These are phyloP conservation scores for Amblyopsis hoosieri DNA, from an alignment of 2,797 vertebrate species.

Conservation along the genomic window DNA sequence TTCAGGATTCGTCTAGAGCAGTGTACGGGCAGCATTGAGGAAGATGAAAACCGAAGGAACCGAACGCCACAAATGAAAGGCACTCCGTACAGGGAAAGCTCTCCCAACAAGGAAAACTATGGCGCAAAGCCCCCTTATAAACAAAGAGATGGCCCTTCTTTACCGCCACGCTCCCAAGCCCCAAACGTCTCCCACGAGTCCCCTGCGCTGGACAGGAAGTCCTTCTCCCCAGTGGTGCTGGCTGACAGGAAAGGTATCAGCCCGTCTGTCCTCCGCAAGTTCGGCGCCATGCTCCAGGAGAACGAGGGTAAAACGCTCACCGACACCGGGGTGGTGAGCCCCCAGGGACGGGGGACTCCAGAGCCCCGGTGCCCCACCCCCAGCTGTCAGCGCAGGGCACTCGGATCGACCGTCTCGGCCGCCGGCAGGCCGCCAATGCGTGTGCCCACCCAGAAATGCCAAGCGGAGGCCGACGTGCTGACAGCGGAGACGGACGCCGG, in stretches of 20 bases:
- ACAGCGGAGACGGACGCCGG: constrained; percentile 62
- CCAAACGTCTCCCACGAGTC: constrained; percentile 51
- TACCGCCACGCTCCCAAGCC: constrained; percentile 80
- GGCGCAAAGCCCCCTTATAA: constrained; percentile 69
- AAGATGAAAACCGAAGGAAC: constrained; percentile 80
- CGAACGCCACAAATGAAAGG: constrained; percentile 57
- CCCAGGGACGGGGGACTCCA: constrained; percentile 44
- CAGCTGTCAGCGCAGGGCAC: constrained; percentile 77
- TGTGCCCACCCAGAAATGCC: constrained; percentile 77
- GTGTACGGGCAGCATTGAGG: constrained; percentile 71
- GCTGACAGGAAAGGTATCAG: constrained; percentile 70
- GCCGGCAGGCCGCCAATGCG: constrained; percentile 60
- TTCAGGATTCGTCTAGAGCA: constrained; percentile 62
- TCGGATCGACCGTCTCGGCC: constrained; percentile 43
- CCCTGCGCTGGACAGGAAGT: constrained; percentile 70
- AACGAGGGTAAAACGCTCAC: constrained; percentile 79
- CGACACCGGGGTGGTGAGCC: constrained; percentile 70
- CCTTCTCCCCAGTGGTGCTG: constrained; percentile 45
- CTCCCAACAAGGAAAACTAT: constrained; percentile 69
- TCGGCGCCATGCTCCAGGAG: constrained; percentile 73
- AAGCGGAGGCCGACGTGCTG: constrained; percentile 72
- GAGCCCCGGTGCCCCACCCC: constrained; percentile 66
- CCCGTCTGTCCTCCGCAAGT: constrained; percentile 76
- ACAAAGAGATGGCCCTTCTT: constrained; percentile 75
- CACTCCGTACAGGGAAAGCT: constrained; percentile 61